These are phyloP conservation scores for Xestobium rufovillosum DNA, from an alignment of 2,888 invertebrate genomes.

Conservation along the genomic window DNA sequence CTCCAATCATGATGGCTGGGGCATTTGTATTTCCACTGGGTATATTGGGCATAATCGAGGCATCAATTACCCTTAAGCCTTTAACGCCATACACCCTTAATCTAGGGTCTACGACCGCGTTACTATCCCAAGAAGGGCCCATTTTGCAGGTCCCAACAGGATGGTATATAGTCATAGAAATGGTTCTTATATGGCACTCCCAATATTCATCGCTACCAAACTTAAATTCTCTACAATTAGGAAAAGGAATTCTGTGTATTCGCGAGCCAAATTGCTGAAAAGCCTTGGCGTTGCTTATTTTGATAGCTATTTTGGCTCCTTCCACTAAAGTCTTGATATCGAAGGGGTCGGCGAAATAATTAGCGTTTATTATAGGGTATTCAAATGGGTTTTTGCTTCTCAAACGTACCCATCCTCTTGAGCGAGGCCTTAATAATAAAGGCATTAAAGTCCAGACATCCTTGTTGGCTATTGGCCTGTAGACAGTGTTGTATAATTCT, in stretches of 20 bases:
- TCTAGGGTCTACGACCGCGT: conserved; percentile 76
- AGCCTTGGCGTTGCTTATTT: conserved; percentile 65
- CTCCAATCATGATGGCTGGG: conserved; percentile 86
- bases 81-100: conserved; percentile 69
- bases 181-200: conserved; percentile 79
- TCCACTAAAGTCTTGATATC: conserved; percentile 78
- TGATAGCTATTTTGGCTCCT: conserved; percentile 68
- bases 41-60: conserved; percentile 83
- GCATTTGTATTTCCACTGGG: conserved; percentile 87
- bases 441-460: conserved; percentile 83
- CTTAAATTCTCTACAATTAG: conserved; percentile 65
- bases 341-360: conserved; percentile 77
- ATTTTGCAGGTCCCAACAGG: conserved; percentile 84
- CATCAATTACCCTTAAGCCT: conserved; percentile 76
- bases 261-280: conserved; percentile 76
- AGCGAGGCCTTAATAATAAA: conserved; percentile 69
- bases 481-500: conserved; percentile 70
- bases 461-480: conserved; percentile 69
- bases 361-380: conserved; percentile 83
- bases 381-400: conserved; percentile 77
- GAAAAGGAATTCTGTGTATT: conserved; percentile 65
- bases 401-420: conserved; percentile 69
- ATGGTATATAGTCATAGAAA: conserved; percentile 87
- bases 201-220: conserved; percentile 77
- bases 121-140: conserved; percentile 71